Evolutionary conservation across 2,888 invertebrate genomes (phyloP).

Genomic region (Limnephilus marmoratus): DNA sequence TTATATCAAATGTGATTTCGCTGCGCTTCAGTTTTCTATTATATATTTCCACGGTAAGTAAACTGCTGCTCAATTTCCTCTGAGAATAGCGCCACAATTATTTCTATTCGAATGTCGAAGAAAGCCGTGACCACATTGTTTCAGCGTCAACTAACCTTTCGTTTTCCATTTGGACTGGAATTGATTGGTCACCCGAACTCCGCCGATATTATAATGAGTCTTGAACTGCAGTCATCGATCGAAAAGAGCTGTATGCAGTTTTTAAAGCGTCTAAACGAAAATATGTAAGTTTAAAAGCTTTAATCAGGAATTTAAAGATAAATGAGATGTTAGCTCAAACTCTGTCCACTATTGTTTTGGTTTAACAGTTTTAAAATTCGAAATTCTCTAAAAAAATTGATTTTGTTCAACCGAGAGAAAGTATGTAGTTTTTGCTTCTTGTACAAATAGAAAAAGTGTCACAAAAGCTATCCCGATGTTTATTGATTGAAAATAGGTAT

Average conservation of each 20-base stretch:
- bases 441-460: not conserved
- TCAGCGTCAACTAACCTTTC: not conserved
- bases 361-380: no score
- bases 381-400: no score
- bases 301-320: not conserved
- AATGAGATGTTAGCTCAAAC: not conserved
- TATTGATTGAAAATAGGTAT: no score
- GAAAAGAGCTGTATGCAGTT: no score
- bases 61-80: not conserved
- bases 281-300: not conserved
- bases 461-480: not conserved
- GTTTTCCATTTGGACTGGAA: not conserved
- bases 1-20: not conserved
- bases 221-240: no score
- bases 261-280: no score
- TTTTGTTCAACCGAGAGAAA: no score
- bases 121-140: not conserved
- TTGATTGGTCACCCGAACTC: not conserved
- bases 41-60: not conserved
- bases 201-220: not conserved
- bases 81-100: slow-evolving; percentile 13
- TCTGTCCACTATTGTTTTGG: not conserved
- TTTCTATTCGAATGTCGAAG: not conserved
- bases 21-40: not conserved
- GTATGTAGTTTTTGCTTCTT: not conserved